These are phyloP conservation scores for Triplophysa yarkandensis DNA, from an alignment of 2,797 vertebrate species.

Conservation along the genomic window DNA sequence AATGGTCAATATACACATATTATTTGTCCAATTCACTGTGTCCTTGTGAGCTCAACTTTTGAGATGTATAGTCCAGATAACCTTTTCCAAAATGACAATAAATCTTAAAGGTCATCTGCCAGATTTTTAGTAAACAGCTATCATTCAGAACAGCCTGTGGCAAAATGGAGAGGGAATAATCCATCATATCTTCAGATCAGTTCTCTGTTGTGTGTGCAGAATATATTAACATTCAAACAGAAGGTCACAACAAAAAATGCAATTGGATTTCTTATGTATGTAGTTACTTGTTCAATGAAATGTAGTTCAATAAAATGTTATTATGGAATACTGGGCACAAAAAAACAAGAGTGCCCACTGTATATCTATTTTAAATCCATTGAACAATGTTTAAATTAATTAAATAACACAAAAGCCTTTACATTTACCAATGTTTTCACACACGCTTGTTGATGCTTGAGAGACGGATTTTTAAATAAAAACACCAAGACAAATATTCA, in stretches of 20 bases:
- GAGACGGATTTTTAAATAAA: neutral
- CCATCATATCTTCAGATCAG: neutral
- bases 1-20: neutral
- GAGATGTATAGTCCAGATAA: neutral
- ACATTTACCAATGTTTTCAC: conserved; percentile 32
- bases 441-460: conserved; percentile 65
- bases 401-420: too few species aligned
- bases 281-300: neutral
- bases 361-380: too few species aligned
- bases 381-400: too few species aligned
- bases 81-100: neutral
- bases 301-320: too few species aligned
- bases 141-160: neutral
- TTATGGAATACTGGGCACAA: neutral
- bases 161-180: neutral
- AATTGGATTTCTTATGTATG: neutral
- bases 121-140: neutral
- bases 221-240: conserved; percentile 1
- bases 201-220: neutral
- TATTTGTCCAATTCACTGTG: neutral
- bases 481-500: neutral
- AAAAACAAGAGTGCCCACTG: neutral
- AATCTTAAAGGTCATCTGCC: neutral
- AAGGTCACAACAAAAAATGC: neutral
- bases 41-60: neutral